Base-by-base conservation (phyloP, 2,113 vertebrate species). In the Thalassarche chlororhynchos region DNA sequence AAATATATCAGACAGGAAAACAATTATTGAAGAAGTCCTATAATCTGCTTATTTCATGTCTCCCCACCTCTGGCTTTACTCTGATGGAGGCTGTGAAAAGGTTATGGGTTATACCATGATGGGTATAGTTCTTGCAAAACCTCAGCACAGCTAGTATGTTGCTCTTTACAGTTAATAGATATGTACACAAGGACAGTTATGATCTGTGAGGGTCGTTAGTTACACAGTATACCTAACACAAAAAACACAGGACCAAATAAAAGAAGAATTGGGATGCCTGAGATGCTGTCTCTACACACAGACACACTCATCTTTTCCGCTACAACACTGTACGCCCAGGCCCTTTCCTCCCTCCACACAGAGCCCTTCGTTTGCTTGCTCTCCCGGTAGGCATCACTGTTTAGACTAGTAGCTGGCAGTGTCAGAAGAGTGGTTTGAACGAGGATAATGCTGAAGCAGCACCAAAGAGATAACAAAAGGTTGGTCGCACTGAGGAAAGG, bases 311-410 rank as follows among this genome's bases (percentile, higher is more conserved):
- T 42, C 64, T 82, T 84, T 93, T 62, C 78, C 14, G 16, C 89
- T 75, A 38, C 86, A 82, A 1, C 55, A 51, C n/a, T 0, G 0
- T 19, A 29, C 23, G 75, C 34, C 21, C 51, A 58, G 72, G n/a
- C 31, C 40, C 42, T 49, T 77, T 84, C 15, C 55, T 46, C 11
- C 3, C 31, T 58, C 2, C 1, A 5, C 69, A 47, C 2, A 14
- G 71, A 69, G 40, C 71, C 44, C 51, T 54, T 34, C 1, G 0
- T 68, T 77, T 69, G 51, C 72, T 81, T 5, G 1, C 69, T 85
- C 34, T 84, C 46, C 21, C 1, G 6, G 46, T n/a, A 2, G 5
- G 46, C 0, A 0, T 58, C 31, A 25, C 17, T 58, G 32, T 75
- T 84, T 38, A 62, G 60, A 66, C 24, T 31, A n/a, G 65, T 62